Evolutionary conservation across 2,797 vertebrate species (phyloP), one percentile per base, ranked within the genome.

Genomic region (Molothrus ater): DNA sequence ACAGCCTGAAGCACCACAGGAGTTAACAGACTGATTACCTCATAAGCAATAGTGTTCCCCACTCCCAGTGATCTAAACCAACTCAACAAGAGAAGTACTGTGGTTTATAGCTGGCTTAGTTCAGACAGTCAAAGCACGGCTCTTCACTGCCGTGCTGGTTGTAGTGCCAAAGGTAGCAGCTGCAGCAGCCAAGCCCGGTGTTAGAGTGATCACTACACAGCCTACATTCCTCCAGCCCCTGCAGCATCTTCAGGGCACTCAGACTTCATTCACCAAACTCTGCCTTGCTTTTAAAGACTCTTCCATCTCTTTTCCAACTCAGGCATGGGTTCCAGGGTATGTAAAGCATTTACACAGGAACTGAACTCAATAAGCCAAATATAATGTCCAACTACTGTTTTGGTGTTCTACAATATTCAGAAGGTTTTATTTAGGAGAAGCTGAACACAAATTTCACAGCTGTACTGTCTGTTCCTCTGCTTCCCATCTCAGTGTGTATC

Each of bases 381-480:
- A 12, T 8, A 38, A 32, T 11, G 61, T 17, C 5, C 1, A 68
- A 60, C 10, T 24, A 38, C 47, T 54, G 9, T 29, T 53, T 42
- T 3, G 2, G 8, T 34, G 3, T 6, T n/a, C 32, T 32, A 2
- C 4, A 45, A 29, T 11, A 61, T 0, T 36, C 29, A 40, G 19
- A 29, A 47, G 1, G 14, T 59, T 34, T n/a, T 9, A 4, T 11
- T 40, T 14, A 20, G 6, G 8, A 47, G 24, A 11, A 51, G 10
- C 16, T 29, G 11, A 80, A 72, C 22, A 57, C 7, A 2, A 53
- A 53, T 7, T 40, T 57, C 5, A 14, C 5, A 64, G n/a, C 28
- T 45, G 4, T 22, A 54, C 28, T 5, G 3, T 15, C 3, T 19
- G 11, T 38, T 28, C 26, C 53, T 69, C n/a, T 56, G 40, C 31